Evolutionary conservation across 2,888 invertebrate genomes (phyloP).

Genomic region (Mantis religiosa): DNA sequence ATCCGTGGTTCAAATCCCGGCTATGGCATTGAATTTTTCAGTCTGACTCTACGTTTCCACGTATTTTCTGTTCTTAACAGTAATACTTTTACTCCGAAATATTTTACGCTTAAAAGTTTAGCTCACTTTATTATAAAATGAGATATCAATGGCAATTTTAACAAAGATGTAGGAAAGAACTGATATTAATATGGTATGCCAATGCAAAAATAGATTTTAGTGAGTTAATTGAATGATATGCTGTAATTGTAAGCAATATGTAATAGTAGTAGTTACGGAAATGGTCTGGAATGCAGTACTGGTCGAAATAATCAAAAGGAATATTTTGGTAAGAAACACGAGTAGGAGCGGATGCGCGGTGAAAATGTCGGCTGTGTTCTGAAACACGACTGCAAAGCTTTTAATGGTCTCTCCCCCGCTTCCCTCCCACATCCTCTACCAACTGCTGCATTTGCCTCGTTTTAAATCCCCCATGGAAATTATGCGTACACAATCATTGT

Average conservation of each 20-base stretch:
- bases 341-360: not conserved
- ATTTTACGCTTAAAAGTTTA: too few species aligned
- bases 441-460: not conserved
- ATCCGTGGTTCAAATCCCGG: too few species aligned
- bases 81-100: too few species aligned
- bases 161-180: too few species aligned
- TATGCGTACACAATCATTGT: slow-evolving; percentile 8
- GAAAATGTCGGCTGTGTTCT: not conserved
- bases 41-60: too few species aligned
- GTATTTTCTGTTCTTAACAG: too few species aligned
- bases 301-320: not conserved
- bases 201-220: too few species aligned
- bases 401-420: not conserved
- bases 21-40: too few species aligned
- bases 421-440: not conserved
- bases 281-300: not conserved
- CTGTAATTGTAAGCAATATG: not conserved
- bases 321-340: not conserved
- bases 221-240: not conserved
- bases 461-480: slow-evolving; percentile 6
- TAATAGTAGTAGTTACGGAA: not conserved
- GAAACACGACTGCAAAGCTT: not conserved
- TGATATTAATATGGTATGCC: too few species aligned
- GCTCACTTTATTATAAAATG: too few species aligned
- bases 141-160: too few species aligned